Percentiles rank a stretch among this genome's conserved stretches.
Conservation (phyloP, 2,888 invertebrate species). For the Brachyptera putata region DNA sequence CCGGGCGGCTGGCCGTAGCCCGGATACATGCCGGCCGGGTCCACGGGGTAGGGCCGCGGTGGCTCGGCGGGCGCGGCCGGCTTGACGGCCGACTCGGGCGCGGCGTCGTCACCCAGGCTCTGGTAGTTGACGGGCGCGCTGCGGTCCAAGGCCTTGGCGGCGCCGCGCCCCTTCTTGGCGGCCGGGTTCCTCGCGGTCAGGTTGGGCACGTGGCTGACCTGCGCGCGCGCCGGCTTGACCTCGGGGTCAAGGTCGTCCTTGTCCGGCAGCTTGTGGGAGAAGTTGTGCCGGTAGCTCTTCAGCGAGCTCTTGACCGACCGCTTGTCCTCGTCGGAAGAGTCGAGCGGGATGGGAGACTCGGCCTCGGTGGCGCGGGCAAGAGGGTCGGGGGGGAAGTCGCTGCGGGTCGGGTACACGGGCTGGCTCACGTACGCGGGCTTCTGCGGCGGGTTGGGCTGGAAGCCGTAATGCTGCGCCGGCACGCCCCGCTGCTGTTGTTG, state of each 20-base stretch:
- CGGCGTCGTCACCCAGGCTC: not conserved
- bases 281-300: slow-evolving; percentile 36
- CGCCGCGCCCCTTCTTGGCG: not conserved
- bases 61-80: not conserved
- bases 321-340: slow-evolving; percentile 12
- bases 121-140: slow-evolving; percentile 7
- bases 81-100: not conserved
- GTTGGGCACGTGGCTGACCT: not conserved
- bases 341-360: not conserved
- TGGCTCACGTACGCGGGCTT: slow-evolving; percentile 6
- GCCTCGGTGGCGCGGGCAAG: not conserved
- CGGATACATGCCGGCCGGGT: not conserved
- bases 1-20: not conserved
- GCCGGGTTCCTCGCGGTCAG: not conserved
- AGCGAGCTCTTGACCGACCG: slow-evolving; percentile 24
- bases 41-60: not conserved
- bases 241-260: not conserved
- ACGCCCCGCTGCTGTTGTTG: not conserved
- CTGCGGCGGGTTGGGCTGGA: slow-evolving; percentile 11
- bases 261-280: slow-evolving; percentile 5
- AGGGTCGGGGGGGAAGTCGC: not conserved
- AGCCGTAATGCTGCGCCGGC: not conserved
- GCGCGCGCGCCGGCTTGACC: slow-evolving; percentile 20
- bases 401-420: not conserved
- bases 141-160: not conserved